Evolutionary conservation across 2,888 invertebrate genomes (phyloP).

Genomic region (Pollenia labialis): DNA sequence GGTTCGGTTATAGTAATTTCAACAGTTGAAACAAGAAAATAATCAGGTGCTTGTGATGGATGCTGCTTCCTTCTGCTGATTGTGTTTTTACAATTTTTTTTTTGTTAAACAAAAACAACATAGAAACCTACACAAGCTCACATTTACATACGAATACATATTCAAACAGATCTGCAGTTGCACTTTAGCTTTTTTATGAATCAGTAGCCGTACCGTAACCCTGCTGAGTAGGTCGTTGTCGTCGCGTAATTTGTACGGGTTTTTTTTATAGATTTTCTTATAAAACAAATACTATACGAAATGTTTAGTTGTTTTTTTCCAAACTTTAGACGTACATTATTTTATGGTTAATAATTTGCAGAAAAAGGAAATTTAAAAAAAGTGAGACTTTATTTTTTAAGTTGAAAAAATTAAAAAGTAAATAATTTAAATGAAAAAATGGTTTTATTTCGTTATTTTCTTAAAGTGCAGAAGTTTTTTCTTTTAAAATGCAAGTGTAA

Average conservation of each 20-base stretch:
- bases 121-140: neutral
- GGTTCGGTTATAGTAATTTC: conserved; percentile 47
- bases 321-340: neutral
- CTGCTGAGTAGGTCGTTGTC: conserved; percentile 57
- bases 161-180: conserved; percentile 56
- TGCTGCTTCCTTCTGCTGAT: conserved; percentile 33
- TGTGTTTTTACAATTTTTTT: conserved; percentile 18
- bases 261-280: neutral
- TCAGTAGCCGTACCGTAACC: conserved; percentile 61
- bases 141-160: neutral
- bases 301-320: neutral
- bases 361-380: too few relatives aligned
- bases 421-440: neutral
- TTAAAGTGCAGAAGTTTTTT: neutral
- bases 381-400: too few relatives aligned
- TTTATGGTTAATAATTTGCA: too few relatives aligned
- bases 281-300: neutral
- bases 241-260: conserved; percentile 33
- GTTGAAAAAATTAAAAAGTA: too few relatives aligned
- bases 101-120: conserved; percentile 18
- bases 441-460: neutral
- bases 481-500: conserved; percentile 65
- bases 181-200: conserved; percentile 66
- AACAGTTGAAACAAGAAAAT: conserved; percentile 52
- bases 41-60: conserved; percentile 49